Conservation (phyloP, 2,113 vertebrate species). For the Sarotherodon lohbergeri region DNA sequence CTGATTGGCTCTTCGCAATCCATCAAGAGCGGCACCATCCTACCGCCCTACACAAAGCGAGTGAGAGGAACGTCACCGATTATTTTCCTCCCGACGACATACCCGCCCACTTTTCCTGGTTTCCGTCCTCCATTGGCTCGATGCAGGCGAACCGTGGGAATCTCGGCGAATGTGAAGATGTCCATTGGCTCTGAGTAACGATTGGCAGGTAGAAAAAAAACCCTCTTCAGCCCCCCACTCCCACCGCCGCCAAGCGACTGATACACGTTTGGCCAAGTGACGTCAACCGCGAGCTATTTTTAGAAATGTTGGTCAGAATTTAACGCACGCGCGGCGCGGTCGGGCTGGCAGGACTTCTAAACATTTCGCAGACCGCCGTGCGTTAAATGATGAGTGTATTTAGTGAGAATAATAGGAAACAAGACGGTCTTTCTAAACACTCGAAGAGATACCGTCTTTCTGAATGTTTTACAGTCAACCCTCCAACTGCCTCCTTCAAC, state of each 20-base stretch:
- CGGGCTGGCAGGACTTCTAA: slow-evolving; percentile 37
- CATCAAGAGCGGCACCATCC: too few relatives aligned
- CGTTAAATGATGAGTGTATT: neutral
- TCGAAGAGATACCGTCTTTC: neutral
- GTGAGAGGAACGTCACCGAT: too few relatives aligned
- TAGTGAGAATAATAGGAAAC: neutral
- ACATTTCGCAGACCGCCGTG: slow-evolving; percentile 29
- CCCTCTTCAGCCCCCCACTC: neutral
- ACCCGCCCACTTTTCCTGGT: too few relatives aligned
- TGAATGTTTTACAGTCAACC: neutral
- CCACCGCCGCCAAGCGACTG: slow-evolving; percentile 24
- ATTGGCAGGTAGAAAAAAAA: neutral
- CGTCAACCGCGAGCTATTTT: slow-evolving; percentile 65
- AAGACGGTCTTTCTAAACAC: neutral
- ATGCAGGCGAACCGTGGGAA: too few relatives aligned
- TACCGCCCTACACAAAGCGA: too few relatives aligned
- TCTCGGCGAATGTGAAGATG: too few relatives aligned
- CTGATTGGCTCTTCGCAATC: too few relatives aligned
- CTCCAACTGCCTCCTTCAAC: neutral
- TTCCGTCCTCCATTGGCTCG: too few relatives aligned
- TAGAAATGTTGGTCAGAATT: slow-evolving; percentile 69
- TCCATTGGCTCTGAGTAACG: slow-evolving; percentile 27
- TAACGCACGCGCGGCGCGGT: slow-evolving; percentile 50
- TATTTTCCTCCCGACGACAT: too few relatives aligned
- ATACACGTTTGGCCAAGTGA: slow-evolving; percentile 66